Percentiles rank a stretch among this genome's conserved stretches.
Conservation (phyloP, 2,888 invertebrate genomes). For the Atethmia centrago region DNA sequence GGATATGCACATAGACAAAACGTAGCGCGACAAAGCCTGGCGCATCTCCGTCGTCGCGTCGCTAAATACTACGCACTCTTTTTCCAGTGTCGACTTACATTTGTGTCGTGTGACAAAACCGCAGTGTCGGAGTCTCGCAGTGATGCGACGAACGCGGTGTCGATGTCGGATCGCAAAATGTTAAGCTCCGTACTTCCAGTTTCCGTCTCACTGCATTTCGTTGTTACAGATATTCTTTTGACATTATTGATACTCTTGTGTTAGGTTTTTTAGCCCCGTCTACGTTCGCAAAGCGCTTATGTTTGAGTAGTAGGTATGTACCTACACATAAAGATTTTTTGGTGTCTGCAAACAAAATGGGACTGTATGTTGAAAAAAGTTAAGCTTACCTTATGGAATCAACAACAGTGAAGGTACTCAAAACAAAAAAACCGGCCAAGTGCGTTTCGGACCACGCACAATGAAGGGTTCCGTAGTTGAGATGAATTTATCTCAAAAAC, state of each 20-base stretch:
- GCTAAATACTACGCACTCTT: slow-evolving; percentile 67
- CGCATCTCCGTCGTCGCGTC: slow-evolving; percentile 65
- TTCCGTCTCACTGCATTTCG: slow-evolving; percentile 47
- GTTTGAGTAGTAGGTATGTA: not conserved
- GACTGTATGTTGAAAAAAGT: not conserved
- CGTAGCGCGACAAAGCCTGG: slow-evolving; percentile 77
- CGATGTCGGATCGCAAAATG: slow-evolving; percentile 61
- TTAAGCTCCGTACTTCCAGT: slow-evolving; percentile 49
- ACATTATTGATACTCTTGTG: slow-evolving; percentile 34
- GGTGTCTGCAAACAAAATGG: slow-evolving; percentile 7
- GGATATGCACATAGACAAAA: slow-evolving; percentile 88
- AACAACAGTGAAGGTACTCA: not conserved
- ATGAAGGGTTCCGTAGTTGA: no score
- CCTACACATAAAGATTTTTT: not conserved
- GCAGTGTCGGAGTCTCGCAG: slow-evolving; percentile 50
- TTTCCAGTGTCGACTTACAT: slow-evolving; percentile 54
- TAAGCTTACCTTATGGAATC: not conserved
- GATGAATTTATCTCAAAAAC: no score
- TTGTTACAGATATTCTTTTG: slow-evolving; percentile 45
- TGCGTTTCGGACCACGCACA: no score
- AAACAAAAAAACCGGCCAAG: not conserved
- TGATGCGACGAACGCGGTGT: slow-evolving; percentile 59
- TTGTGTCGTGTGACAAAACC: slow-evolving; percentile 66
- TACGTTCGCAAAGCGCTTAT: not conserved
- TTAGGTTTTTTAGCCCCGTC: slow-evolving; percentile 20